Evolutionary conservation across 2,888 invertebrate genomes (phyloP).

Genomic region (Argynnis bischoffii): DNA sequence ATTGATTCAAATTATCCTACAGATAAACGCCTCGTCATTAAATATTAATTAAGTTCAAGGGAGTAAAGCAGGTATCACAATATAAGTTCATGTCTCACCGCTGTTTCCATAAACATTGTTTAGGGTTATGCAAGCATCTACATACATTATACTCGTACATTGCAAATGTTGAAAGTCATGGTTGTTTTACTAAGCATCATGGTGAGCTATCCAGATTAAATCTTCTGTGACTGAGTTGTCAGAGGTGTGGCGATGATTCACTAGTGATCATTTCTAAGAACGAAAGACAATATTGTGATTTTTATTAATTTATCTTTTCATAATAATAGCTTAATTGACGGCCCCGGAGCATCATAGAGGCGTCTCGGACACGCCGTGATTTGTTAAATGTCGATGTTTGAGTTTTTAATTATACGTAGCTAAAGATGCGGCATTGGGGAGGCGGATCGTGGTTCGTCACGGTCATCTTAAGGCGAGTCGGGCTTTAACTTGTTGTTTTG

Average conservation of each 20-base stretch:
- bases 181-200: slow-evolving; percentile 63
- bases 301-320: slow-evolving; percentile 61
- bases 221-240: slow-evolving; percentile 64
- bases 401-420: slow-evolving; percentile 79
- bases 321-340: slow-evolving; percentile 74
- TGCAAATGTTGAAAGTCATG: slow-evolving; percentile 64
- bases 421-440: slow-evolving; percentile 72
- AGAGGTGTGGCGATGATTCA: slow-evolving; percentile 72
- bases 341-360: slow-evolving; percentile 66
- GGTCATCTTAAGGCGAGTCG: slow-evolving; percentile 54
- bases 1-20: slow-evolving; percentile 55
- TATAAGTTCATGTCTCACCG: slow-evolving; percentile 47
- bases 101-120: slow-evolving; percentile 63
- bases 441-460: slow-evolving; percentile 71
- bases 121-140: slow-evolving; percentile 55
- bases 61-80: slow-evolving; percentile 51
- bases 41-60: slow-evolving; percentile 71
- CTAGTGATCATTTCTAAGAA: slow-evolving; percentile 63
- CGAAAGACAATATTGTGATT: slow-evolving; percentile 60
- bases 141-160: slow-evolving; percentile 48
- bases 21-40: slow-evolving; percentile 66
- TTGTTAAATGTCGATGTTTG: slow-evolving; percentile 77
- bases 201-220: slow-evolving; percentile 69
- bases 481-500: slow-evolving; percentile 43
- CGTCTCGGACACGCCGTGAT: slow-evolving; percentile 58